Percentiles rank a stretch among this genome's conserved stretches.
Conservation (phyloP, 2,113 vertebrate species). For the Dipodomys spectabilis region DNA sequence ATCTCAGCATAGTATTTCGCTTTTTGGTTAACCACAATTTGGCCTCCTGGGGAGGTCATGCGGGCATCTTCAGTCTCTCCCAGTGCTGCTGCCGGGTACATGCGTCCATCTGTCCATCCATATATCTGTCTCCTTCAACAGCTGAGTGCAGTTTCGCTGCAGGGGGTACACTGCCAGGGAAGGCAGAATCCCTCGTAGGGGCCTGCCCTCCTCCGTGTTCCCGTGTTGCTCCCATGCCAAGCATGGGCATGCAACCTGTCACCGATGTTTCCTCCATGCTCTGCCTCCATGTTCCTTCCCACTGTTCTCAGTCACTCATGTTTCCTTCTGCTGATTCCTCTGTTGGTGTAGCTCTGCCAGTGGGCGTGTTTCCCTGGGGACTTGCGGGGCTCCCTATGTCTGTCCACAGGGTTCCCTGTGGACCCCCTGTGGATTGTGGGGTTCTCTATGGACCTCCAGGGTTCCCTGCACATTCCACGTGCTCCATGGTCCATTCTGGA, state of each 20-base stretch:
- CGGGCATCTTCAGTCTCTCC: neutral
- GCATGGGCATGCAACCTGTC: neutral
- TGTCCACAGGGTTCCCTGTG: too few species aligned
- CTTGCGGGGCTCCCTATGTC: neutral
- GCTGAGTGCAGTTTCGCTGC: neutral
- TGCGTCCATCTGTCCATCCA: neutral
- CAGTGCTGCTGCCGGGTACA: fast-evolving
- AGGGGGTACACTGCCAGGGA: neutral
- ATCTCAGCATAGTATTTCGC: neutral
- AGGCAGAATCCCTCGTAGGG: neutral
- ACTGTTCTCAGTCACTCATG: fast-evolving
- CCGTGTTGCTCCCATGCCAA: neutral
- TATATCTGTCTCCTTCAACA: neutral
- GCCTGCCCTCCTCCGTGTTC: too few species aligned
- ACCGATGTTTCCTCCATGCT: neutral
- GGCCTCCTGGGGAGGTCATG: too few species aligned
- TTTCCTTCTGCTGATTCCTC: neutral
- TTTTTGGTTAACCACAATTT: neutral
- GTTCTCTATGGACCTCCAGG: too few species aligned
- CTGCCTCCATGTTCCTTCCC: neutral
- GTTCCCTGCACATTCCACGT: fast-evolving
- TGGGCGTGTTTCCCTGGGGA: neutral
- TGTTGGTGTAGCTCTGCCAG: neutral
- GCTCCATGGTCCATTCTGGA: too few species aligned
- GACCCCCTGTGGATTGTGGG: too few species aligned